Base-by-base conservation (phyloP, 2,113 vertebrate genomes). In the Sceloporus tristichus region DNA sequence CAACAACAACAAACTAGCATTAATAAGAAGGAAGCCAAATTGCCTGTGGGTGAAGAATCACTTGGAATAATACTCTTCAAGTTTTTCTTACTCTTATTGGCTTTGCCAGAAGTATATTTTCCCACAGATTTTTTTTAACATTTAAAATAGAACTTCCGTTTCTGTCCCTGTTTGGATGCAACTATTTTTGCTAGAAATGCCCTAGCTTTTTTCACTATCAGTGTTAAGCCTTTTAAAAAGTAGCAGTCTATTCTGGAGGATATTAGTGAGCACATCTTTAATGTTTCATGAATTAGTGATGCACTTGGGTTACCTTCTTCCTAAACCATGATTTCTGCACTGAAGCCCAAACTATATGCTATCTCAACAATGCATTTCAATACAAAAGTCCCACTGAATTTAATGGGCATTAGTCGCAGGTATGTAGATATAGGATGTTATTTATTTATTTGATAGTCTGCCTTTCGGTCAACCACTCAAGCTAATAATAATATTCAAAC, bases 61-160 rank as follows among this genome's bases (percentile, higher is more conserved):
- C 73, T 91, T 86, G 87, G 90, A 94, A 90, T 89, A 90, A 91
- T 88, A 73, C 23, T 89, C 53, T 88, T n/a, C 48, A 88, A 34
- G 62, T 86, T 87, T 92, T 84, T 88, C 94, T 79, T 87, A 42
- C 91, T 95, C 88, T 56, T 86, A 42, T 42, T 83, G 77, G 92
- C 27, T 90, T 42, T 73, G 76, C 85, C 76, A 68, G 59, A 53
- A n/a, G 29, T 10, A 34, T 70, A 79, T n/a, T 79, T 79, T 86
- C 85, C 27, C 85, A 86, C 76, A 79, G 56, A 66, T 68, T 8
- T 68, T 8, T 68, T 68, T 54, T n/a, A 42, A n/a, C 40, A 78
- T 78, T 66, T 23, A 53, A 66, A 68, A 78, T 66, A 78, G 74
- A 66, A 66, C 18, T 85, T 78, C 59, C 18, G 8, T 18, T 2